These are phyloP conservation scores for Oasisia sp. DNA, from an alignment of 2,888 invertebrate genomes.

Conservation along the genomic window DNA sequence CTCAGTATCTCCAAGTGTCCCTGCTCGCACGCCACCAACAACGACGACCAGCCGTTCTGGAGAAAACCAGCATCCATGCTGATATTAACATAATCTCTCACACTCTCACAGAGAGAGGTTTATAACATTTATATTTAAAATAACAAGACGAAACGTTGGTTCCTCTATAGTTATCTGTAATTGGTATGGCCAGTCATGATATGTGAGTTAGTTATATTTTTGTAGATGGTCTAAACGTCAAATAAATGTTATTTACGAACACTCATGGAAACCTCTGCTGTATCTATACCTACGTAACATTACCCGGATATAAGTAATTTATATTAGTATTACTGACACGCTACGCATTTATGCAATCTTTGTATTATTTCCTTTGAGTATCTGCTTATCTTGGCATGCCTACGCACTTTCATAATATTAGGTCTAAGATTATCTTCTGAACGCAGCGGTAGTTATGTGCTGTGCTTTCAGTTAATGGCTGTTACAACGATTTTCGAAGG, in stretches of 20 bases:
- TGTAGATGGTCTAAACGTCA: too few relatives aligned
- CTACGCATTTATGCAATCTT: background rate
- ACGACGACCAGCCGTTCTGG: conserved; percentile 87
- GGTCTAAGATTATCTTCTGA: too few relatives aligned
- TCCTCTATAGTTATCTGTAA: too few relatives aligned
- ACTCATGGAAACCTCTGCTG: too few relatives aligned
- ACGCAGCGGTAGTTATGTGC: background rate
- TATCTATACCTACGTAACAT: too few relatives aligned
- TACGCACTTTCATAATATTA: too few relatives aligned
- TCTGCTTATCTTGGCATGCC: too few relatives aligned
- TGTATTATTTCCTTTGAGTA: background rate
- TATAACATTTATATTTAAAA: background rate
- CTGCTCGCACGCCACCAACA: conserved; percentile 93
- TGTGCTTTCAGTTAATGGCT: background rate
- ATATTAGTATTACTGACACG: background rate
- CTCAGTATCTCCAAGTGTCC: conserved; percentile 93
- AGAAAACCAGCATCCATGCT: conserved; percentile 28
- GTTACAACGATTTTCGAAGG: background rate
- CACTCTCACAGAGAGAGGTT: background rate
- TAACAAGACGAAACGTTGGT: too few relatives aligned
- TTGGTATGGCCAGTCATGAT: too few relatives aligned
- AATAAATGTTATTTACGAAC: too few relatives aligned
- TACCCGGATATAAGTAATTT: too few relatives aligned
- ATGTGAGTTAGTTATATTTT: too few relatives aligned
- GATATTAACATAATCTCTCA: conserved; percentile 14